A percentile compares a stretch with the other conserved stretches of the same genome.
Evolutionary conservation across 2,113 vertebrate species (phyloP).

Genomic region (Condylura cristata): DNA sequence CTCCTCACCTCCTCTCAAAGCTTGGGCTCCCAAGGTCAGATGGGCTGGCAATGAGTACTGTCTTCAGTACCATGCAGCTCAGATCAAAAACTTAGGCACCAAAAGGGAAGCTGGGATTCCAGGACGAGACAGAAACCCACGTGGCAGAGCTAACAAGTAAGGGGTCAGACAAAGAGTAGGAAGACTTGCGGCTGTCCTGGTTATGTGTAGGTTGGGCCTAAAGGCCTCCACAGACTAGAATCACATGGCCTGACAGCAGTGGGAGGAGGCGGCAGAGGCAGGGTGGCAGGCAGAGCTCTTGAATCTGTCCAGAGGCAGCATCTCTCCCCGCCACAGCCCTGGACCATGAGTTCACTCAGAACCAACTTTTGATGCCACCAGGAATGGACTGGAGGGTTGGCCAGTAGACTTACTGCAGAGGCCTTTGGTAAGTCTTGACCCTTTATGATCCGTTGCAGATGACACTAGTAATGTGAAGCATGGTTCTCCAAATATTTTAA

Average conservation of each 20-base stretch:
- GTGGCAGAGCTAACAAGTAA: background rate
- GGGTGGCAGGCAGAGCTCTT: background rate
- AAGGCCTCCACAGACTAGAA: rapidly evolving
- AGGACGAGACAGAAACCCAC: background rate
- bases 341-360: background rate
- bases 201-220: background rate
- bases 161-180: background rate
- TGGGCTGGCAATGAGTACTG: background rate
- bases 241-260: rapidly evolving
- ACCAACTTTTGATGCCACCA: background rate
- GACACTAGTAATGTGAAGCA: background rate
- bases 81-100: background rate
- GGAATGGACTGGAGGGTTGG: background rate
- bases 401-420: background rate
- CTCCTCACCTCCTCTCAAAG: background rate
- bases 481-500: background rate
- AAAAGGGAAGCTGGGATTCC: background rate
- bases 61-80: background rate
- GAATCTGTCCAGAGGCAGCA: background rate
- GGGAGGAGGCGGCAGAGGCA: too few species aligned
- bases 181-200: background rate
- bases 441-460: background rate
- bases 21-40: background rate
- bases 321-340: background rate
- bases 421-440: background rate